Conservation (phyloP, 2,888 invertebrate species). For the Campopleginae sp. region DNA sequence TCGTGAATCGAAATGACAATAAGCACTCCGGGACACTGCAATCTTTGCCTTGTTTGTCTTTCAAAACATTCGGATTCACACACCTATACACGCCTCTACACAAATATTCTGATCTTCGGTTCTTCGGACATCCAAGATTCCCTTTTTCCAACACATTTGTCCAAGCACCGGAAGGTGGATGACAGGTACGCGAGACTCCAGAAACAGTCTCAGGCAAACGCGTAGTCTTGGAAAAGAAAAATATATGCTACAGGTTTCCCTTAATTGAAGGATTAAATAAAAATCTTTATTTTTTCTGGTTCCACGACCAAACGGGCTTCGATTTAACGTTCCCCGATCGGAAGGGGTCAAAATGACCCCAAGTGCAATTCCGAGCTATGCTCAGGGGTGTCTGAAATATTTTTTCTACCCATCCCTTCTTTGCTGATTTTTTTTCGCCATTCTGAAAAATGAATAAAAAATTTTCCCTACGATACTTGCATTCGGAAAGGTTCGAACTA, state of each 20-base stretch:
- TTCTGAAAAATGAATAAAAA: too few relatives aligned
- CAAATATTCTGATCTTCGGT: slow-evolving; percentile 28
- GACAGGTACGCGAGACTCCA: slow-evolving; percentile 65
- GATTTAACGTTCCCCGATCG: too few relatives aligned
- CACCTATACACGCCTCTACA: neutral
- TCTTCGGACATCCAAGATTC: slow-evolving; percentile 47
- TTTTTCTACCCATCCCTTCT: too few relatives aligned
- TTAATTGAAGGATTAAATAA: too few relatives aligned
- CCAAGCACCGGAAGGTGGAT: slow-evolving; percentile 74
- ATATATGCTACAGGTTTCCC: neutral
- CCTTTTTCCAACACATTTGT: slow-evolving; percentile 54
- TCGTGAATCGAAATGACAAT: slow-evolving; percentile 38
- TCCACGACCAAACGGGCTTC: too few relatives aligned
- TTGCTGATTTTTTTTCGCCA: too few relatives aligned
- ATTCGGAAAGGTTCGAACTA: too few relatives aligned
- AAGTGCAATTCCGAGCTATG: too few relatives aligned
- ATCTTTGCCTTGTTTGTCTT: slow-evolving; percentile 73
- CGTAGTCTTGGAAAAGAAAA: neutral
- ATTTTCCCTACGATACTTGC: too few relatives aligned
- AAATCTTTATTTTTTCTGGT: too few relatives aligned
- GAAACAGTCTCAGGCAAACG: neutral
- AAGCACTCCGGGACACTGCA: slow-evolving; percentile 23
- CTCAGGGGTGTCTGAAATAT: too few relatives aligned
- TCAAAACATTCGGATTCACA: neutral
- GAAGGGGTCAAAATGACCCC: too few relatives aligned